Evolutionary conservation across 1,140 invertebrate genomes (phyloP).

Genomic region (Drosophila eugracilis): DNA sequence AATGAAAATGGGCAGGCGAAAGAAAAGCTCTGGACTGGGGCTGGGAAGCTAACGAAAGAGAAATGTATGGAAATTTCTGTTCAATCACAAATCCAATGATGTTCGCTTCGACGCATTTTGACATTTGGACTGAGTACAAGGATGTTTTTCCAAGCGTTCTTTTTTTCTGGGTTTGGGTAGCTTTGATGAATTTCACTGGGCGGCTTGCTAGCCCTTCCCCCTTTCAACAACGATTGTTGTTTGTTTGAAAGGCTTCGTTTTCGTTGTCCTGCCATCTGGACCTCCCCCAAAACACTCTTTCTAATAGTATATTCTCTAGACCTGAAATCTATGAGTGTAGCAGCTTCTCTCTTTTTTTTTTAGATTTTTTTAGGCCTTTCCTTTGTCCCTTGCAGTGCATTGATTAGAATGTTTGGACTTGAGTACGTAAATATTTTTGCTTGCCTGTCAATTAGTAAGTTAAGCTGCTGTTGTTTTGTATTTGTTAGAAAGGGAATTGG

Average conservation of each 20-base stretch:
- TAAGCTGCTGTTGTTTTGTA: constrained; percentile 55
- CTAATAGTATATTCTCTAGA: too few relatives aligned
- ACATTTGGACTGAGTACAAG: constrained; percentile 68
- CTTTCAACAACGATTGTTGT: constrained; percentile 69
- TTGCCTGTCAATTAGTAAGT: constrained; percentile 80
- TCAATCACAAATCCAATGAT: constrained; percentile 84
- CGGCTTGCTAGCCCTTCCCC: too few relatives aligned
- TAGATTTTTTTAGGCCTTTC: constrained; percentile 13
- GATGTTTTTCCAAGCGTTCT: not conserved
- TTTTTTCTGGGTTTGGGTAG: constrained; percentile 12
- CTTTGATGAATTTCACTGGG: constrained; percentile 75
- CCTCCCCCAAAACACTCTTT: too few relatives aligned
- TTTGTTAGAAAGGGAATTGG: not conserved
- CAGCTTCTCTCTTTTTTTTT: constrained; percentile 2
- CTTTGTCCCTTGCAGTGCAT: constrained; percentile 62
- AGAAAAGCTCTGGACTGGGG: too few relatives aligned
- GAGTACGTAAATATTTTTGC: constrained; percentile 83
- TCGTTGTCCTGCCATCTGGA: constrained; percentile 23
- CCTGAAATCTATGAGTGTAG: constrained; percentile 4
- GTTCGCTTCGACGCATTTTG: constrained; percentile 84
- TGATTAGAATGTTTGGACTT: constrained; percentile 84
- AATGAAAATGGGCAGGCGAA: constrained; percentile 63
- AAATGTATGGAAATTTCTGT: constrained; percentile 83
- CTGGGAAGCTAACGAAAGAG: constrained; percentile 22
- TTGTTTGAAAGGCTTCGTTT: constrained; percentile 70